Base-by-base conservation (phyloP, 2,113 vertebrate genomes). In the Notothenia rossii region DNA sequence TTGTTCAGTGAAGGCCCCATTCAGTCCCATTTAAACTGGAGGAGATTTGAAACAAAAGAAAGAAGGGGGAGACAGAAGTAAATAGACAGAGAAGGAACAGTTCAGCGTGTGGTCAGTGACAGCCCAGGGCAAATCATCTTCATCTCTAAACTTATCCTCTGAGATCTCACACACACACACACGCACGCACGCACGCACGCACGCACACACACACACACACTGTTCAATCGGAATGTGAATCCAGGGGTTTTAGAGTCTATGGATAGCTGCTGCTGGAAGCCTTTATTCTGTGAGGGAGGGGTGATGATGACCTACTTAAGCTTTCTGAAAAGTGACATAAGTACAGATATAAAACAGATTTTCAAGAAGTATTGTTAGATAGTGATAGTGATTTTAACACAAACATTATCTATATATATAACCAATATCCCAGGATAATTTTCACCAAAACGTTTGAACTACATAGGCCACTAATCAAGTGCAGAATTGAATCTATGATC, bases 191-290 rank as follows among this genome's bases (percentile, higher is more conserved):
- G 2, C 25, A 25, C 25, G 3, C 25, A 29, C 25, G 3, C 25
- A 29, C 25, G 3, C 25, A 29, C 2, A 3, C 2, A 29, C 25
- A 29, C 29, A 29, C 29, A 29, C 29, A 29, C 29, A 29, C 29
- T 72, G 83, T 87, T 90, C 62, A 46, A 20, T 61, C 36, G 86
- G 86, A 86, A 85, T 86, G 71, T 85, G 85, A 86, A 88, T 88
- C 85, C 20, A 5, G 75, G 81, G 60, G 43, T 75, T 91, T 77
- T 62, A 25, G 71, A 56, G 61, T 63, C 63, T 66, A 40, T 40
- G 36, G 36, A 40, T 40, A 40, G 59, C 61, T 60, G 59, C 36
- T 74, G 45, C 72, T 51, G 25, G 66, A 72, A 62, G 75, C 18
- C 58, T 58, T 62, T 9, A 13, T 50, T 79, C 33, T 58, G 75